Evolutionary conservation across 2,797 vertebrate genomes (phyloP).

Genomic region (Nasua narica): DNA sequence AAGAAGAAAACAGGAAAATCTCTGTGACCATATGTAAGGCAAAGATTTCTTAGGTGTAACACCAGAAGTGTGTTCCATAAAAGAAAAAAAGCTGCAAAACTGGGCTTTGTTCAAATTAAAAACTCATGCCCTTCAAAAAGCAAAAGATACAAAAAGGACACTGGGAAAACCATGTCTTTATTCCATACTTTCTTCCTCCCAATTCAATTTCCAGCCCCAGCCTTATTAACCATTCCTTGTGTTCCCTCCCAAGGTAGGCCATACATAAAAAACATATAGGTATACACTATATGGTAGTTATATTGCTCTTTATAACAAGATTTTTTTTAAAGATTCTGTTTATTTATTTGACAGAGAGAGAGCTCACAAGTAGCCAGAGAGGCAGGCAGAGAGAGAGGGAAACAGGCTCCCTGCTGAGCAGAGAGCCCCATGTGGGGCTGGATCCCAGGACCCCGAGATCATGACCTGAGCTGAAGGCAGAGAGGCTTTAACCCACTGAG

Average conservation of each 20-base stretch:
- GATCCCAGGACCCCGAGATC: too few relatives aligned
- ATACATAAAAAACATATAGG: background rate
- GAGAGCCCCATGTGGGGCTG: too few relatives aligned
- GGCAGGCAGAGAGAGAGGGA: too few relatives aligned
- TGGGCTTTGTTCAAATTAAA: background rate
- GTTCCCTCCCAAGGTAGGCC: too few relatives aligned
- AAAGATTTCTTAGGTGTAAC: background rate
- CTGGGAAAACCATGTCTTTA: background rate
- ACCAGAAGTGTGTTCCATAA: background rate
- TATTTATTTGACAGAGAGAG: too few relatives aligned
- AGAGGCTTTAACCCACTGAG: too few relatives aligned
- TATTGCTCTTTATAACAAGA: background rate
- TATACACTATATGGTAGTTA: accelerated
- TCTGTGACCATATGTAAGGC: background rate
- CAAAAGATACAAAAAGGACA: background rate
- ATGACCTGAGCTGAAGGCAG: too few relatives aligned
- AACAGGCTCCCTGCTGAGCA: too few relatives aligned
- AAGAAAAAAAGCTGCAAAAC: background rate
- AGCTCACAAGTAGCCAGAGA: too few relatives aligned
- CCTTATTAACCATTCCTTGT: background rate
- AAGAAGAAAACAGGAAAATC: background rate
- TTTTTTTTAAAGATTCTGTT: too few relatives aligned
- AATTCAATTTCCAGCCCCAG: background rate
- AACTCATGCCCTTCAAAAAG: background rate
- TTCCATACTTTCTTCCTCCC: background rate